Conservation (phyloP, 2,113 vertebrate species). For the Petrocephalus zakoni region DNA sequence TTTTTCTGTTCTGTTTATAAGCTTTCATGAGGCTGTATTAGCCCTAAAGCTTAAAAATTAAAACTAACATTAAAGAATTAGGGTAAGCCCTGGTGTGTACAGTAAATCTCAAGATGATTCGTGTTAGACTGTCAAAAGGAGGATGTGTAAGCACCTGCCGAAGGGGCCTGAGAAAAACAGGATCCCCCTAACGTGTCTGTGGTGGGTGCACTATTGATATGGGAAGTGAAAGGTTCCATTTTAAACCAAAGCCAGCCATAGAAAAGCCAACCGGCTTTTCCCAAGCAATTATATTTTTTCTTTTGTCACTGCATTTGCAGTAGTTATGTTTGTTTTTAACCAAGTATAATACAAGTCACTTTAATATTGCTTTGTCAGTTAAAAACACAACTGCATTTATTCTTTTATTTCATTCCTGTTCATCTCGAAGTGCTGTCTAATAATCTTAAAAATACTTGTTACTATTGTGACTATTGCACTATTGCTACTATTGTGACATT, state of each 20-base stretch:
- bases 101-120: constrained; percentile 7
- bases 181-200: background rate
- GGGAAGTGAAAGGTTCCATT: background rate
- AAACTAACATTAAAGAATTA: background rate
- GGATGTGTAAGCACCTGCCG: background rate
- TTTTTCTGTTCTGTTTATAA: background rate
- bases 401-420: background rate
- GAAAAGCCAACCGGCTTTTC: background rate
- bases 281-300: background rate
- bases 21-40: background rate
- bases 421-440: background rate
- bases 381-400: background rate
- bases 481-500: background rate
- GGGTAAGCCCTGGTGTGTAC: background rate
- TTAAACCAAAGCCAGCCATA: background rate
- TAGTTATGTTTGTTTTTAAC: background rate
- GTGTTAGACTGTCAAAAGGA: background rate
- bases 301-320: background rate
- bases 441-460: background rate
- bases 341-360: background rate
- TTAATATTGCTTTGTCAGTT: background rate
- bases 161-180: background rate
- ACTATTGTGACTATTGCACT: background rate
- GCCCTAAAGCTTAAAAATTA: background rate
- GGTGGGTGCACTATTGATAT: background rate